phyloP scores from a whole-genome alignment of 1,140 invertebrate genomes.

The Drosophila tristis region DNA sequence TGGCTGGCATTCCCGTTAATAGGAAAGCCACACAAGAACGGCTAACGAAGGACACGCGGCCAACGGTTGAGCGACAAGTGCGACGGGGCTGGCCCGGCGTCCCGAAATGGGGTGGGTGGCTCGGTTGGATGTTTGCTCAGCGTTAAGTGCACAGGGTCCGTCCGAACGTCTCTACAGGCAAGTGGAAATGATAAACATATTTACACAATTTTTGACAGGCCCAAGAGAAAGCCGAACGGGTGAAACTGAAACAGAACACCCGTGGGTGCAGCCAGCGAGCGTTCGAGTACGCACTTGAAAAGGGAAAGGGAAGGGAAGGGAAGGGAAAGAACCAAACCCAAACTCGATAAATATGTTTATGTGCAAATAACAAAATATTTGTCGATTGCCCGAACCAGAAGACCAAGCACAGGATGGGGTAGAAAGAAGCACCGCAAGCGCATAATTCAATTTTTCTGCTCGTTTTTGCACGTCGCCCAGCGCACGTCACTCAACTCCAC shows the following conservation, averaged over 20 bases:
- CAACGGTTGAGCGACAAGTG: slow-evolving; percentile 68
- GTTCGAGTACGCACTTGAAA: slow-evolving; percentile 25
- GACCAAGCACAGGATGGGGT: background rate
- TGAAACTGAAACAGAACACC: slow-evolving; percentile 82
- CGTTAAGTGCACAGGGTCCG: slow-evolving; percentile 66
- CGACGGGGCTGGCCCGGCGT: slow-evolving; percentile 25
- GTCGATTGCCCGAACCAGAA: slow-evolving; percentile 67
- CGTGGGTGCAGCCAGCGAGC: slow-evolving; percentile 60
- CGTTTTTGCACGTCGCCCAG: slow-evolving; percentile 77
- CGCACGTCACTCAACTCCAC: slow-evolving; percentile 70
- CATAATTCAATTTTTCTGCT: slow-evolving; percentile 84
- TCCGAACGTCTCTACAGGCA: slow-evolving; percentile 38
- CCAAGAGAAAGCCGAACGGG: slow-evolving; percentile 67
- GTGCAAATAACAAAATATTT: slow-evolving; percentile 82
- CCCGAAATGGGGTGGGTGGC: slow-evolving; percentile 2
- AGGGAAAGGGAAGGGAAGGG: background rate
- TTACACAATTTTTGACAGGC: slow-evolving; percentile 84
- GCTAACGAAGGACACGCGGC: slow-evolving; percentile 79
- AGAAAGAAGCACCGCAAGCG: slow-evolving; percentile 75
- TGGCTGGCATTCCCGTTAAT: slow-evolving; percentile 41
- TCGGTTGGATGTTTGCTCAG: slow-evolving; percentile 62
- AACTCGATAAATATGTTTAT: slow-evolving; percentile 83
- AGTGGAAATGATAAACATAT: slow-evolving; percentile 84
- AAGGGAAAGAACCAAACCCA: slow-evolving; percentile 38
- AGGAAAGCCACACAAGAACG: slow-evolving; percentile 78